Base-by-base conservation (phyloP, 2,113 vertebrate genomes). In the Psilopogon haemacephalus region DNA sequence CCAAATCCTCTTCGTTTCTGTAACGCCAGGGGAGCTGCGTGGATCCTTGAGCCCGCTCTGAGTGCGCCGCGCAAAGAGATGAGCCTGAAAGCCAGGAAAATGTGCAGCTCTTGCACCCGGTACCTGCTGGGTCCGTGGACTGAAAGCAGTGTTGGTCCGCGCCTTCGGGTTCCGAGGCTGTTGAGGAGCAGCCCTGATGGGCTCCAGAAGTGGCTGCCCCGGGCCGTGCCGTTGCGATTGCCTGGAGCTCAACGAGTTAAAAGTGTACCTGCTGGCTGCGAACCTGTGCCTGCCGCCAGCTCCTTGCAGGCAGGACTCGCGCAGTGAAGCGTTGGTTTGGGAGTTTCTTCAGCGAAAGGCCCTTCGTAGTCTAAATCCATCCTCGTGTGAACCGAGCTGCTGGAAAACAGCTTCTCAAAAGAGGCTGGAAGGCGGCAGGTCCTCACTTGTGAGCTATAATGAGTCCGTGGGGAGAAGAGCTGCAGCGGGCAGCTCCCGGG, bases 401-500 rank as follows among this genome's bases (percentile, higher is more conserved):
- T 46, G 85, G 54, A 28, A 52, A 77, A 55, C 54, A 35, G 58
- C 74, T 46, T 32, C 67, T 72, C 20, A 4, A 28, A 67, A 63
- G 52, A 23, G 12, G 16, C 85, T 40, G 15, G 40, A 42, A 60
- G 42, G 69, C 42, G 84, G 62, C 32, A 7, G 38, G 0, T 12
- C 42, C 42, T 19, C 5, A 27, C 48, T 73, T 78, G 56, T 30
- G 20, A 56, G 73, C 37, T 50, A 0, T 18, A 8, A 28, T 7
- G 21, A 27, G 46, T 72, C 60, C 37, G 27, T 3, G 20, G 55
- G 24, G 64, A 70, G 42, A 42, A 26, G 71, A 28, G 54, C 5
- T 24, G 32, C 12, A 3, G 59, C 1, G 8, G n/a, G 15, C 38
- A 1, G n/a, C 40, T 90, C 2, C 3, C 0, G 2, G 2, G 1